These are phyloP conservation scores for Tetropium fuscum DNA, from an alignment of 2,888 invertebrate species.

Conservation along the genomic window DNA sequence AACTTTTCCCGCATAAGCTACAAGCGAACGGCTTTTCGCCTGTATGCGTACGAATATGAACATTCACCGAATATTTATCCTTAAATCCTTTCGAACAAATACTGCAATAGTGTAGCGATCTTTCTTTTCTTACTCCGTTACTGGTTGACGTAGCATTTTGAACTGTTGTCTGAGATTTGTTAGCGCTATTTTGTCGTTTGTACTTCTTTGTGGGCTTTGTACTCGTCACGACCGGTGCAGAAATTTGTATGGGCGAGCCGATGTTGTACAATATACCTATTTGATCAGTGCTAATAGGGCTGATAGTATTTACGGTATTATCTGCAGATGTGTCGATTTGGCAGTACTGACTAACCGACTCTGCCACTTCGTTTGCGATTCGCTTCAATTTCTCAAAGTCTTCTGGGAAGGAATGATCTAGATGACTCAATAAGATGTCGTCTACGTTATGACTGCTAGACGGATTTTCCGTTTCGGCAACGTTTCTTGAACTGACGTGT, in stretches of 20 bases:
- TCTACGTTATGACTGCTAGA: constrained; percentile 75
- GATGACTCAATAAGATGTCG: constrained; percentile 76
- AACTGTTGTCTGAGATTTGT: constrained; percentile 56
- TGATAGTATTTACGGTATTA: constrained; percentile 69
- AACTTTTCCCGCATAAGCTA: constrained; percentile 92
- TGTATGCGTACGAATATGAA: constrained; percentile 97
- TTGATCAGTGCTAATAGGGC: constrained; percentile 58
- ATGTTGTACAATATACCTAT: constrained; percentile 61
- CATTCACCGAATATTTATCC: constrained; percentile 97
- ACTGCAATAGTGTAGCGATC: constrained; percentile 91
- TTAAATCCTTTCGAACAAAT: constrained; percentile 95
- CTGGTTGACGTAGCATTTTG: constrained; percentile 72
- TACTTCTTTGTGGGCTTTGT: constrained; percentile 79
- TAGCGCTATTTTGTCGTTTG: constrained; percentile 70
- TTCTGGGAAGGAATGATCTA: constrained; percentile 78
- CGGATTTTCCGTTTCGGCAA: constrained; percentile 63
- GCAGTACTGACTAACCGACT: constrained; percentile 80
- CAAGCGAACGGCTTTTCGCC: constrained; percentile 98
- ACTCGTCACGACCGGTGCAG: constrained; percentile 73
- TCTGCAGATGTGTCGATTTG: constrained; percentile 67
- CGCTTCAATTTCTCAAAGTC: constrained; percentile 88
- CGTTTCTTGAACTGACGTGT: constrained; percentile 46
- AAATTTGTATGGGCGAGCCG: constrained; percentile 63
- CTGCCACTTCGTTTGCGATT: constrained; percentile 85
- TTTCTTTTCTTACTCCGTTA: constrained; percentile 84